Conservation (phyloP, 2,113 vertebrate genomes). For the Psittacus erithacus region DNA sequence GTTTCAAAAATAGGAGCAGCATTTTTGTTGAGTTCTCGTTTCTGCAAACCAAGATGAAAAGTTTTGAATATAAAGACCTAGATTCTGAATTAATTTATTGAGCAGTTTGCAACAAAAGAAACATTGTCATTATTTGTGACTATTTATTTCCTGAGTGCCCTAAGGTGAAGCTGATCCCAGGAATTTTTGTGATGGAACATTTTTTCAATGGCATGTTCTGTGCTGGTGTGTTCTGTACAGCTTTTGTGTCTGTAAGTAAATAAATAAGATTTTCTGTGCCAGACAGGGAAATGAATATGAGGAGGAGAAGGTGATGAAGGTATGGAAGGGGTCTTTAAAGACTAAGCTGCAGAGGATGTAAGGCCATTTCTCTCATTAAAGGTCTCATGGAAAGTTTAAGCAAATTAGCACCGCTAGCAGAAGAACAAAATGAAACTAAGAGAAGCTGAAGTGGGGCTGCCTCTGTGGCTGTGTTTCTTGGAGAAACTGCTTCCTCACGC, state of each 20-base stretch:
- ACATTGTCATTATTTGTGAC: not conserved
- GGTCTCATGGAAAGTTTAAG: not conserved
- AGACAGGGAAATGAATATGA: not conserved
- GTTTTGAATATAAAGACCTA: not conserved
- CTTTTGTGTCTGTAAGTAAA: not conserved
- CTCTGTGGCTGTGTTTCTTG: not conserved
- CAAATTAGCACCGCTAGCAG: rapidly evolving
- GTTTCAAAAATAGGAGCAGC: not conserved
- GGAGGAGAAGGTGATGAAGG: not conserved
- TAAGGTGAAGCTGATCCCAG: not conserved
- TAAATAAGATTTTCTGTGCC: not conserved
- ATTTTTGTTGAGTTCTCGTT: not conserved
- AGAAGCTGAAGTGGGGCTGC: not conserved
- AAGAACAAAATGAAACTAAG: not conserved
- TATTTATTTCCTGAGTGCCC: not conserved
- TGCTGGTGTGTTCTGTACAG: not conserved
- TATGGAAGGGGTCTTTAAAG: not conserved
- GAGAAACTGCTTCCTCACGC: not conserved
- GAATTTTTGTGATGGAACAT: not conserved
- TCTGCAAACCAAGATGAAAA: not conserved
- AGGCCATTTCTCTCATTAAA: not conserved
- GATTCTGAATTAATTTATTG: not conserved
- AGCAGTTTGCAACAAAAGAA: not conserved
- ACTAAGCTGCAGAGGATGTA: not conserved
- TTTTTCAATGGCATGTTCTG: not conserved